Percentiles rank a stretch among this genome's conserved stretches.
These are phyloP conservation scores for Malurus melanocephalus DNA, from an alignment of 2,113 vertebrate genomes.

Conservation along the genomic window DNA sequence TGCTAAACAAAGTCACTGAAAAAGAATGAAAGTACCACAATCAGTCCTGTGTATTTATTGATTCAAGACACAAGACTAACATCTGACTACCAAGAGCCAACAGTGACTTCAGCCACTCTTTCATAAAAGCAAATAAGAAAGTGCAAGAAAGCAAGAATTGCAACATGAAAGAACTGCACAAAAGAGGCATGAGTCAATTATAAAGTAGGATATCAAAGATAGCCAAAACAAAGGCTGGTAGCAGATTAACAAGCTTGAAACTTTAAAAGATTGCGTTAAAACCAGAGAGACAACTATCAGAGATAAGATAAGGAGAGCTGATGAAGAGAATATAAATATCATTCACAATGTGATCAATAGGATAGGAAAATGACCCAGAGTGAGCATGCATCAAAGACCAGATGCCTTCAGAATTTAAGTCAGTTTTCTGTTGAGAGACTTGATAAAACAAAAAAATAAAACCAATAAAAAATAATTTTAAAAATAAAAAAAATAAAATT, in stretches of 20 bases:
- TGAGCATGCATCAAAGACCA: neutral
- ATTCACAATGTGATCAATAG: neutral
- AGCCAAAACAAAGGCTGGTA: neutral
- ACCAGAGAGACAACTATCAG: neutral
- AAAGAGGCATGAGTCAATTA: neutral
- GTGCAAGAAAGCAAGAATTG: neutral
- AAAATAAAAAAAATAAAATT: neutral
- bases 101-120: neutral
- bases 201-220: neutral
- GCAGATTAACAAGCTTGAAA: neutral
- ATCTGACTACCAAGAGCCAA: neutral
- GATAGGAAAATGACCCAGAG: neutral
- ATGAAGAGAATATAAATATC: neutral
- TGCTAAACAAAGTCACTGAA: neutral
- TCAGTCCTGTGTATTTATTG: neutral
- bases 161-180: neutral
- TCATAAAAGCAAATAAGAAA: neutral
- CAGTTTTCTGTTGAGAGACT: neutral
- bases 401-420: neutral
- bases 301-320: neutral
- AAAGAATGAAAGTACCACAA: neutral
- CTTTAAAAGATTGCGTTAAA: neutral
- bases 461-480: neutral
- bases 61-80: neutral
- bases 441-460: neutral